Percentiles rank a stretch among this genome's conserved stretches.
Evolutionary conservation across 2,797 vertebrate species (phyloP).

Genomic region (Paguma larvata): DNA sequence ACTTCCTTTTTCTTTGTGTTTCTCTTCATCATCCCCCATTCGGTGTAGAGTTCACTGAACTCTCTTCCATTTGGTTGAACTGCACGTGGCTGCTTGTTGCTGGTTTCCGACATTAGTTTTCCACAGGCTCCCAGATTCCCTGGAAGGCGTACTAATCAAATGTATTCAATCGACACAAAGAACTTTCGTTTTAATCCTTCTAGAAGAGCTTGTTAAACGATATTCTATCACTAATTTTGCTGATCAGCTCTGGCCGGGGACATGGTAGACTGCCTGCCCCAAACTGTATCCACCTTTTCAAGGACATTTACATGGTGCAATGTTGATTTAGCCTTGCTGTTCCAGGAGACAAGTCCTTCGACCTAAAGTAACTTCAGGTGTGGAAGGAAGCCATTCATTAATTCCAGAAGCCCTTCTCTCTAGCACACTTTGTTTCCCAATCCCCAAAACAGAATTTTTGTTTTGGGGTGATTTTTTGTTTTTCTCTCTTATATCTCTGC

Average conservation of each 20-base stretch:
- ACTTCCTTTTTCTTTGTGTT: constrained; percentile 31
- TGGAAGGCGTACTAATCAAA: constrained; percentile 26
- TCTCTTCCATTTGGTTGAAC: constrained; percentile 17
- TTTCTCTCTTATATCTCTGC: constrained; percentile 28
- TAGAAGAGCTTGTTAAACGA: constrained; percentile 51
- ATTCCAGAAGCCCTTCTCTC: constrained; percentile 41
- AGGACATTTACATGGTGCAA: background rate
- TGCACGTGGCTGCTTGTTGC: background rate
- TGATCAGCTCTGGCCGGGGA: constrained; percentile 3
- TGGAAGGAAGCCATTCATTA: constrained; percentile 46
- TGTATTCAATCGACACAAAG: constrained; percentile 41
- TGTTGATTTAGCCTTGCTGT: constrained; percentile 45
- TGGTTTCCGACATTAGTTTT: constrained; percentile 47
- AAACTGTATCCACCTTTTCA: constrained; percentile 35
- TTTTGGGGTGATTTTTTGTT: background rate
- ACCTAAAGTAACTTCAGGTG: constrained; percentile 45
- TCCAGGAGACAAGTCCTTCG: constrained; percentile 30
- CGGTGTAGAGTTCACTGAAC: background rate
- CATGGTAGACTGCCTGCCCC: background rate
- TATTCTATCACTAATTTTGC: constrained; percentile 55
- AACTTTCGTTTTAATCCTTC: constrained; percentile 28
- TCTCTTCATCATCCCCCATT: background rate
- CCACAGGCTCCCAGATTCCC: background rate
- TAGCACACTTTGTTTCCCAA: background rate
- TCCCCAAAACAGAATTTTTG: background rate